Conservation (phyloP, 2,113 vertebrate genomes). For the Syngnathus floridae region DNA sequence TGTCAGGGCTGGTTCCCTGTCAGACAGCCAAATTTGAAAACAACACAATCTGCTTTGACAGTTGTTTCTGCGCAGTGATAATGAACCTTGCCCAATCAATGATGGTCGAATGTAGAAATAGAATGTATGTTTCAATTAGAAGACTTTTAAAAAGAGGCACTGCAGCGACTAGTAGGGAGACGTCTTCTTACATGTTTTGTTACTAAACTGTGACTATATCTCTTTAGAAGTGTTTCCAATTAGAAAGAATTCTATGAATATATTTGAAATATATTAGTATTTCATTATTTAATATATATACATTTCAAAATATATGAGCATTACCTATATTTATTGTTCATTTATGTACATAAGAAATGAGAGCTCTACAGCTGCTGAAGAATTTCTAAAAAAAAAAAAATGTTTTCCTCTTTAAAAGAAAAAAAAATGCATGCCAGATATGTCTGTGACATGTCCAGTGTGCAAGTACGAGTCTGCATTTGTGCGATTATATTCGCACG, state of each 20-base stretch:
- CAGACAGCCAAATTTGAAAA: background rate
- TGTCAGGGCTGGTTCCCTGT: conserved; percentile 67
- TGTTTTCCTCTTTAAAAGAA: conserved; percentile 55
- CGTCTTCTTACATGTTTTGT: conserved; percentile 69
- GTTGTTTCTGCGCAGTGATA: conserved; percentile 15
- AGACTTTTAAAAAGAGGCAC: conserved; percentile 52
- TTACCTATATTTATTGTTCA: conserved; percentile 77
- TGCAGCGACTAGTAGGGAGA: conserved; percentile 61
- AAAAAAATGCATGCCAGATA: conserved; percentile 63
- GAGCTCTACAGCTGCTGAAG: conserved; percentile 63
- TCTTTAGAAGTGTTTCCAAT: conserved; percentile 69
- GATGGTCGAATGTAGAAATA: conserved; percentile 19
- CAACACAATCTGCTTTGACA: background rate
- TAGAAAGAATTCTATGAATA: conserved; percentile 67
- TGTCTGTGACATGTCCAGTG: conserved; percentile 75
- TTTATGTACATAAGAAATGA: conserved; percentile 71
- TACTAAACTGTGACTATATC: conserved; percentile 76
- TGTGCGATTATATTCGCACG: conserved; percentile 42
- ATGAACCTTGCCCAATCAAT: conserved; percentile 20
- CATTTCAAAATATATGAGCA: conserved; percentile 69
- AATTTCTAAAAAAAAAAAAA: conserved; percentile 64
- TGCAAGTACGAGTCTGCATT: conserved; percentile 56
- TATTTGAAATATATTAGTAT: conserved; percentile 75
- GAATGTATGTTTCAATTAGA: conserved; percentile 49
- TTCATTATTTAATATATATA: conserved; percentile 69